Evolutionary conservation across 2,797 vertebrate species (phyloP).

Genomic region (Morus bassanus): DNA sequence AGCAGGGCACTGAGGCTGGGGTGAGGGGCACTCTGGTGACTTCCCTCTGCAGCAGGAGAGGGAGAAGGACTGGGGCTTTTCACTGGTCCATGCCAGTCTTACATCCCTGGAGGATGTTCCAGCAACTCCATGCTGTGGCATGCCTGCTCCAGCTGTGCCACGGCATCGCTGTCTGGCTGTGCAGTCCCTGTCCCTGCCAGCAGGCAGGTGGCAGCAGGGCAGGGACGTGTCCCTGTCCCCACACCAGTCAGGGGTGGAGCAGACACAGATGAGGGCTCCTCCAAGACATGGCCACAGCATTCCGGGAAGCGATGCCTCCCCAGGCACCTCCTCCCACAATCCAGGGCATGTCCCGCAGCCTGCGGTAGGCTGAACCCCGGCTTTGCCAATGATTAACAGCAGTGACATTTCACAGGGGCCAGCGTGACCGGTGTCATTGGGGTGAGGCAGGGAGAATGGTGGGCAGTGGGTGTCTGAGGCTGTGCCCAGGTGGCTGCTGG

Average conservation of each 20-base stretch:
- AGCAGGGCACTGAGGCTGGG: not conserved
- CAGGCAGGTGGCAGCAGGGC: not conserved
- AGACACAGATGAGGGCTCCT: not conserved
- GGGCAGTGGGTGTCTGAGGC: not conserved
- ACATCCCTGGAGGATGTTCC: not conserved
- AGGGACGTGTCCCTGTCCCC: not conserved
- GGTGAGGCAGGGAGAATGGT: rapidly evolving
- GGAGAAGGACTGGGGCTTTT: not conserved
- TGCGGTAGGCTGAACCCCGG: rapidly evolving
- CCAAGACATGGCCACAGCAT: not conserved
- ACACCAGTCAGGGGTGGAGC: not conserved
- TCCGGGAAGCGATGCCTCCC: not conserved
- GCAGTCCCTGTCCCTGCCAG: not conserved
- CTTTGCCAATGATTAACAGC: not conserved
- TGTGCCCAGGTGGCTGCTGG: not conserved
- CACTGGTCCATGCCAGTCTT: not conserved
- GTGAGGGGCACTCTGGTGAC: not conserved
- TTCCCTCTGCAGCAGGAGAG: not conserved
- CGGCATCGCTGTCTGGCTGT: not conserved
- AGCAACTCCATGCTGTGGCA: not conserved
- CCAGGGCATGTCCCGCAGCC: rapidly evolving
- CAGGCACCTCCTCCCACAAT: not conserved
- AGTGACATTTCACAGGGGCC: not conserved
- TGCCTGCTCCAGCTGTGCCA: not conserved
- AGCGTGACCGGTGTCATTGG: not conserved